These are phyloP conservation scores for Dermatophagoides farinae DNA, from an alignment of 1,140 invertebrate species.

Conservation along the genomic window DNA sequence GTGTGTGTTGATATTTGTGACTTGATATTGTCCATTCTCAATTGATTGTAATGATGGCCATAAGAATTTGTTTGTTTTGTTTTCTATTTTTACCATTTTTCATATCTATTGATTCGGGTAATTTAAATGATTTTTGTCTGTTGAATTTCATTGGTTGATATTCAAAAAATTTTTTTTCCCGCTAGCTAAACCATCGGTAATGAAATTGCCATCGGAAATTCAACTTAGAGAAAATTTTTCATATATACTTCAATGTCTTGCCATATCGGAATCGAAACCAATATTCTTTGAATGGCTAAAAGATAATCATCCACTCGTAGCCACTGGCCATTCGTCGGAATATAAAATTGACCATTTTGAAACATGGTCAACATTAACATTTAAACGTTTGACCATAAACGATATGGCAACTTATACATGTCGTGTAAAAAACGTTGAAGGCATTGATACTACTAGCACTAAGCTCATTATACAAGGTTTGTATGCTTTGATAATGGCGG, in stretches of 20 bases:
- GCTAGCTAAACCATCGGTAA: background rate
- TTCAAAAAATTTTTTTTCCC: no score
- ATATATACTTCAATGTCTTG: background rate
- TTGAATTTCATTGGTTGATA: no score
- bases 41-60: no score
- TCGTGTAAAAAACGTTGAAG: conserved; percentile 19
- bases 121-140: no score
- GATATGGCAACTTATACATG: conserved; percentile 22
- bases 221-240: background rate
- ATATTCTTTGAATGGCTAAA: background rate
- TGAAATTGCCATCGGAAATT: background rate
- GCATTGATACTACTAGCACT: conserved; percentile 18
- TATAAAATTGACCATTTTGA: background rate
- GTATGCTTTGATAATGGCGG: no score
- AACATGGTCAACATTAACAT: background rate
- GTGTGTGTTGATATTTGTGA: no score
- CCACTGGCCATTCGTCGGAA: background rate
- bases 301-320: background rate
- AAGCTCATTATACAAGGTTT: conserved; percentile 10
- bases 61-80: no score
- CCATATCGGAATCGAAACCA: background rate
- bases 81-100: no score
- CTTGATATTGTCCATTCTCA: no score
- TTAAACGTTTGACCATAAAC: conserved; percentile 1
- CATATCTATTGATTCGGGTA: no score